phyloP scores from a whole-genome alignment of 1,140 invertebrate genomes.

The Drosophila ananassae region DNA sequence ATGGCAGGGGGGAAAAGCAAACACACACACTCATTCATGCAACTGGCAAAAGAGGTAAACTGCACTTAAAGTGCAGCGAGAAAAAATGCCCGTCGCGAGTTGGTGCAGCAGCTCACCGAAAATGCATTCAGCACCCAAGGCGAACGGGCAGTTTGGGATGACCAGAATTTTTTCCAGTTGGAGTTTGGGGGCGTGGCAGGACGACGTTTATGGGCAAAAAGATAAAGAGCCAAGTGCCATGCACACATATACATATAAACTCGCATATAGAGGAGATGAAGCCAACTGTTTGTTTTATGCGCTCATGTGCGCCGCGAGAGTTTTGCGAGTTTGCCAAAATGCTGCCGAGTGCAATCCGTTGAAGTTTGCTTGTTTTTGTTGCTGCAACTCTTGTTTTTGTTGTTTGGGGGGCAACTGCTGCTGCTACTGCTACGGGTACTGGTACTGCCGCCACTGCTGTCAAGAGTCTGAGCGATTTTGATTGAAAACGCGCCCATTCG shows the following conservation, averaged over 20 bases:
- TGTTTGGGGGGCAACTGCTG: slow-evolving; percentile 3
- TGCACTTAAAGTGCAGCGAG: slow-evolving; percentile 80
- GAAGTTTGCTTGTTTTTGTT: slow-evolving; percentile 53
- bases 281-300: slow-evolving; percentile 71
- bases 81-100: slow-evolving; percentile 74
- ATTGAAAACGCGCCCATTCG: slow-evolving; percentile 72
- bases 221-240: slow-evolving; percentile 76
- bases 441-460: slow-evolving; percentile 28
- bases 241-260: slow-evolving; percentile 38
- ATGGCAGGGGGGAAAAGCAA: slow-evolving; percentile 25
- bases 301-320: slow-evolving; percentile 64
- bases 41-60: slow-evolving; percentile 75
- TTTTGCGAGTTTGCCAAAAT: slow-evolving; percentile 73
- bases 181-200: slow-evolving; percentile 3
- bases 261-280: slow-evolving; percentile 18
- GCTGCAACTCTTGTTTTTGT: slow-evolving; percentile 38
- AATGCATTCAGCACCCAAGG: slow-evolving; percentile 72
- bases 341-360: slow-evolving; percentile 76
- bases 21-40: slow-evolving; percentile 40
- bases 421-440: slow-evolving; percentile 15
- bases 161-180: neutral
- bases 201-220: slow-evolving; percentile 79
- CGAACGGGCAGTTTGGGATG: slow-evolving; percentile 5
- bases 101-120: slow-evolving; percentile 72
- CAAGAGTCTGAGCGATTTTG: slow-evolving; percentile 76